Evolutionary conservation across 2,797 vertebrate genomes (phyloP), one percentile per base, ranked within the genome.

Genomic region (Phoeniculus purpureus): DNA sequence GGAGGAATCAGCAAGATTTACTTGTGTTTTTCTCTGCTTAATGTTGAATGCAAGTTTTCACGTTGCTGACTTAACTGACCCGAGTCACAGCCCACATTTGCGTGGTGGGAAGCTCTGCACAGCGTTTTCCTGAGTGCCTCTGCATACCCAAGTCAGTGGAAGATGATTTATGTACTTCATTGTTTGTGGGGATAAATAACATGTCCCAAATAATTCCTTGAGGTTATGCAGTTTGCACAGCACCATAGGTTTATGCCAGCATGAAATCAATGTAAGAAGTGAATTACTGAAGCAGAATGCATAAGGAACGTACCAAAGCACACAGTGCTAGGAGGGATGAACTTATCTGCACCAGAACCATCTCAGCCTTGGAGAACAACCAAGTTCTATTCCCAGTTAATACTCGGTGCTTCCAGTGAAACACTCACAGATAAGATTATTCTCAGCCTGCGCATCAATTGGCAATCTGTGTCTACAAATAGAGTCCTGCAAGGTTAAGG

Each of bases 181-280:
- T 75, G 51, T 85, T 91, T 70, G 34, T 43, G 26, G 40, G 68
- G 54, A 85, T 85, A 90, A 87, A 85, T 54, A 56, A 56, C 0
- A 4, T 81, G 80, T 84, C 85, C 81, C 85, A 84, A 43, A 76
- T 92, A 91, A 91, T 92, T 94, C 67, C 77, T 88, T 89, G 26
- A 84, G 60, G 85, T 92, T 93, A 85, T 66, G 68, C 85, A 91
- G 59, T 89, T 74, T 87, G 80, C 51, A 55, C 29, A 84, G 74
- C 52, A 37, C 20, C 21, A 15, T 40, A 79, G 64, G 43, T 92
- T 93, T 66, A 73, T 76, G 71, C 66, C 10, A 29, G 27, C 3
- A 12, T 75, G 68, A 72, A 92, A 85, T 89, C 62, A 81, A 75
- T 78, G 17, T 18, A 87, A 81, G n/a, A 81, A 68, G 59, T 5